These are phyloP conservation scores for Taeniopygia guttata DNA, from an alignment of 2,797 vertebrate species.

Conservation along the genomic window DNA sequence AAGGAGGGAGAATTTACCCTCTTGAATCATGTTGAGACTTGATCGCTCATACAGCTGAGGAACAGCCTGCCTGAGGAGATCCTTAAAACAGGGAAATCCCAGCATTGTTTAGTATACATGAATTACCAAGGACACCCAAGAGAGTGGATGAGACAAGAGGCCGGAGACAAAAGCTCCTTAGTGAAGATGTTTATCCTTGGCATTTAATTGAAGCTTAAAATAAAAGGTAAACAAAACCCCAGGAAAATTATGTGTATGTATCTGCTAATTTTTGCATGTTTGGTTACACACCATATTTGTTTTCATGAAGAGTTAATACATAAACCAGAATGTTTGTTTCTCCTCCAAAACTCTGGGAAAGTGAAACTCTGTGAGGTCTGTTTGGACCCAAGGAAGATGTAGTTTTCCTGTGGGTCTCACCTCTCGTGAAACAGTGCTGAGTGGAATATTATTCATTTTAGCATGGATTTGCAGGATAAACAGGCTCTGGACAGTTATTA, in stretches of 20 bases:
- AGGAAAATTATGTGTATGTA: not conserved
- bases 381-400: not conserved
- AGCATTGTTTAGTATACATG: not conserved
- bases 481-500: not conserved
- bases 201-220: not conserved
- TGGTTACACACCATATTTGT: not conserved
- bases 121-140: not conserved
- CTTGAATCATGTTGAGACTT: not conserved
- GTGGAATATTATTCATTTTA: not conserved
- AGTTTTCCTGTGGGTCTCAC: not conserved
- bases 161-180: not conserved
- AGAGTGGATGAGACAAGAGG: not conserved
- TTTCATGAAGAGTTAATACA: not conserved
- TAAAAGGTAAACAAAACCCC: not conserved
- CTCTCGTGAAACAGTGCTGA: not conserved
- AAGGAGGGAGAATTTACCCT: not conserved
- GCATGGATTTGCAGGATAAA: not conserved
- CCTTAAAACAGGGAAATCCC: not conserved
- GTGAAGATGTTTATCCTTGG: not conserved
- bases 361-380: not conserved
- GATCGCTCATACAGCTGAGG: not conserved
- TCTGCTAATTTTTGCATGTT: not conserved
- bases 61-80: constrained; percentile 21
- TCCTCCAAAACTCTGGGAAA: not conserved
- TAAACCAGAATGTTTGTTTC: not conserved